Percentiles rank a stretch among this genome's conserved stretches.
Conservation (phyloP, 2,113 vertebrate genomes). For the Muntiacus muntjak region DNA sequence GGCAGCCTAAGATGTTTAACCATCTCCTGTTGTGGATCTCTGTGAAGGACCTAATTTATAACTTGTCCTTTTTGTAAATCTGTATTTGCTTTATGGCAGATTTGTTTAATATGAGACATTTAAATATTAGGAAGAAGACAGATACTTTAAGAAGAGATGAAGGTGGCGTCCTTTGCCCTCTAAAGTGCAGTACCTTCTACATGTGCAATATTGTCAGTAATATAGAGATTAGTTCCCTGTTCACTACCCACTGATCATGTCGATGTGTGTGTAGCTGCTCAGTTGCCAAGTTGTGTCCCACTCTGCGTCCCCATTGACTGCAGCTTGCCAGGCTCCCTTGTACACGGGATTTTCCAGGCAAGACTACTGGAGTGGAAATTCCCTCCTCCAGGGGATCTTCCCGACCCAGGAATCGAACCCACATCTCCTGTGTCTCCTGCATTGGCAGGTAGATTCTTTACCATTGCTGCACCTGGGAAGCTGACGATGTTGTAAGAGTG, state of each 20-base stretch:
- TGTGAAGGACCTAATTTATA: neutral
- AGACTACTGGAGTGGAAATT: neutral
- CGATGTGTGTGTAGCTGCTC: neutral
- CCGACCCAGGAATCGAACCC: neutral
- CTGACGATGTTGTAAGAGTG: neutral
- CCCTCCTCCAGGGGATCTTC: neutral
- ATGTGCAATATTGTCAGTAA: neutral
- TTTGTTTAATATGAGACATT: neutral
- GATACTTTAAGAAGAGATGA: neutral
- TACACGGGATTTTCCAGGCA: neutral
- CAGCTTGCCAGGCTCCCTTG: neutral
- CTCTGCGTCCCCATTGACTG: neutral
- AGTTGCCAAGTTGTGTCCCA: neutral
- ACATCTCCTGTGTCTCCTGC: neutral
- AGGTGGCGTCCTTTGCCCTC: neutral
- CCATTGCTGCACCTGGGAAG: neutral
- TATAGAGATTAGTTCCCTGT: neutral
- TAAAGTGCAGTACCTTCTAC: neutral
- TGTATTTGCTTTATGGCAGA: neutral
- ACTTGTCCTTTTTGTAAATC: slow-evolving; percentile 3
- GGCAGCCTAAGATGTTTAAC: neutral
- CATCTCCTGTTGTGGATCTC: neutral
- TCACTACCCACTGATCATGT: neutral
- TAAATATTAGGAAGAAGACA: neutral
- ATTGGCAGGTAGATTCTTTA: neutral